Base-by-base conservation (phyloP, 2,888 invertebrate genomes). In the Pogonocherus hispidulus region DNA sequence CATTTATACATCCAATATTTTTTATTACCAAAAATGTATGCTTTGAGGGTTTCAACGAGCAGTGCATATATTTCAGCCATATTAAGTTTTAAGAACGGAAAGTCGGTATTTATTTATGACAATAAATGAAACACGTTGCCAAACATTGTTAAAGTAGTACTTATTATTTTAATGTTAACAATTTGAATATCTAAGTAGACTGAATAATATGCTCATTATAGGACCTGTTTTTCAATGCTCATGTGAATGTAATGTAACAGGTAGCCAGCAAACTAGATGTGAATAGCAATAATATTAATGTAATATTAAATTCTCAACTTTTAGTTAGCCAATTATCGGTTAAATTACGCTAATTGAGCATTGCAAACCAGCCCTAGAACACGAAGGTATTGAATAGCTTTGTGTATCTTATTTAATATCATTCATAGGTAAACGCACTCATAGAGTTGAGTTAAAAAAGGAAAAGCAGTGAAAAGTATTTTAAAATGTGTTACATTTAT, bases 101-200 rank as follows among this genome's bases (percentile, higher is more conserved):
- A 14, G 3, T 44, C 44, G 14, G 18, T 32, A 14, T 37, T 20
- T 37, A 41, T 44, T 59, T 49, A 32, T 62, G 62, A 62, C 62
- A 62, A 62, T 51, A 46, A 57, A 59, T 44, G 27, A 23, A 44
- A 27, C 27, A 57, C 23, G 27, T 56, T 59, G 47, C 59, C 59
- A 59, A 47, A 47, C n/a, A n/a, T n/a, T 59, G 32, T 47, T 59
- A 46, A 47, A 27, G 59, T 59, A 47, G 47, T 59, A 59, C 59
- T 47, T 47, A 47, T 55, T 55, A 57, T 35, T 59, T 19, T 59
- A 47, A 47, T 47, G 59, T 32, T 35, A 59, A 55, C 55, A 55
- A 47, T 59, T 59, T 59, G 47, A 59, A 59, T 59, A 47, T 32
- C 52, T 16, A 41, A 56, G 47, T 59, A 59, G 59, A 59, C 59